Evolutionary conservation across 2,797 vertebrate species (phyloP), one percentile per base, ranked within the genome.

Genomic region (Labroides dimidiatus): DNA sequence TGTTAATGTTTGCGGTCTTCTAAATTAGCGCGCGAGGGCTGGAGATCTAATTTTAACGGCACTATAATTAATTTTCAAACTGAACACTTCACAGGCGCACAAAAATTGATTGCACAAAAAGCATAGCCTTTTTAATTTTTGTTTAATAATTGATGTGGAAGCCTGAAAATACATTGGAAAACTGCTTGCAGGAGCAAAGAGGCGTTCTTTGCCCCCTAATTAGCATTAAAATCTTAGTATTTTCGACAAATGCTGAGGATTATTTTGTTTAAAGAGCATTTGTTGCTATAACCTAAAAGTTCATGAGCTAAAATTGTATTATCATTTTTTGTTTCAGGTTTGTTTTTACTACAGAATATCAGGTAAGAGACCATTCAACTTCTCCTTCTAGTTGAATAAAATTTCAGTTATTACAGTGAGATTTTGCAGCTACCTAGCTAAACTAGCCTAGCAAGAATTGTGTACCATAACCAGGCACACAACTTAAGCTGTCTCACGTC

Each of bases 271-370:
- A 15, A 15, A n/a, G 37, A 14, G n/a, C 37, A 36, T 27, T 7
- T 36, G 13, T 51, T 2, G 0, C 13, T 21, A 6, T 4, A 61
- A 2, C 5, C 27, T 6, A 61, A 13, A 49, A 14, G 3, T 14
- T 14, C 13, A 14, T 39, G 9, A 39, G 4, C 45, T 74, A 45
- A 82, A 64, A 20, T 9, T 61, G 0, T 37, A 12, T 39, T 14
- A 8, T 37, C 79, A 84, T 0, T 87, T 80, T 85, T 0, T 87
- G 68, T 93, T 87, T 36, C 87, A 95, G 93, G 75, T 93, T 63
- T 91, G 79, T 62, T 75, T 91, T 82, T 87, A 90, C 53, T 75
- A 72, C 56, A 85, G 44, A 54, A 48, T 80, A 75, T 59, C 66
- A 57, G 86, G 92, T 91, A 45, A 86, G 89, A 85, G 1, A 12